Evolutionary conservation across 2,888 invertebrate species (phyloP).

Genomic region (Artemia sinica): DNA sequence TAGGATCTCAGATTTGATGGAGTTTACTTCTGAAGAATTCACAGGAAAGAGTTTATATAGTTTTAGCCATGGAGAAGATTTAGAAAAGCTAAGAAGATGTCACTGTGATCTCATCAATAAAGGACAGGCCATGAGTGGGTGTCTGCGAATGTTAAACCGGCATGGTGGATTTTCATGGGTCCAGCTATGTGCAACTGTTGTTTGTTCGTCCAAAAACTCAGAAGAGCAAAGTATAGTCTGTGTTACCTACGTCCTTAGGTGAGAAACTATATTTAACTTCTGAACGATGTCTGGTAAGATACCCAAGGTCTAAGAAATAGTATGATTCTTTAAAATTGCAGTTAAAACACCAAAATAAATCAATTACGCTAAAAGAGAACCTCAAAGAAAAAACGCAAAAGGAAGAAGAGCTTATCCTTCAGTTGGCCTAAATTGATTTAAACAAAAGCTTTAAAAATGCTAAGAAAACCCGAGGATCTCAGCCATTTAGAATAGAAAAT

Average conservation of each 20-base stretch:
- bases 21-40: conserved; percentile 80
- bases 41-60: conserved; percentile 84
- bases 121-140: conserved; percentile 88
- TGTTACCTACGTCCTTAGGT: conserved; percentile 93
- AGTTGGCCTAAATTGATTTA: too few species aligned
- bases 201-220: conserved; percentile 83
- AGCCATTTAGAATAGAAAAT: too few species aligned
- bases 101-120: conserved; percentile 88
- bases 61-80: conserved; percentile 87
- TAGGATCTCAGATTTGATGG: conserved; percentile 78
- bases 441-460: too few species aligned
- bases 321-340: too few species aligned
- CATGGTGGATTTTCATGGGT: conserved; percentile 91
- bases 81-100: conserved; percentile 76
- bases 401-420: too few species aligned
- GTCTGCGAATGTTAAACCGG: conserved; percentile 89
- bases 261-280: conserved; percentile 28
- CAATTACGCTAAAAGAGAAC: too few species aligned
- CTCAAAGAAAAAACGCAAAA: too few species aligned
- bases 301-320: too few species aligned
- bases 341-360: too few species aligned
- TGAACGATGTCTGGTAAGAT: too few species aligned
- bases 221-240: conserved; percentile 95
- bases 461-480: too few species aligned
- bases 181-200: conserved; percentile 89